Base-by-base conservation (phyloP, 92 coral and sea anemone species). In the Paramuricea clavata region DNA sequence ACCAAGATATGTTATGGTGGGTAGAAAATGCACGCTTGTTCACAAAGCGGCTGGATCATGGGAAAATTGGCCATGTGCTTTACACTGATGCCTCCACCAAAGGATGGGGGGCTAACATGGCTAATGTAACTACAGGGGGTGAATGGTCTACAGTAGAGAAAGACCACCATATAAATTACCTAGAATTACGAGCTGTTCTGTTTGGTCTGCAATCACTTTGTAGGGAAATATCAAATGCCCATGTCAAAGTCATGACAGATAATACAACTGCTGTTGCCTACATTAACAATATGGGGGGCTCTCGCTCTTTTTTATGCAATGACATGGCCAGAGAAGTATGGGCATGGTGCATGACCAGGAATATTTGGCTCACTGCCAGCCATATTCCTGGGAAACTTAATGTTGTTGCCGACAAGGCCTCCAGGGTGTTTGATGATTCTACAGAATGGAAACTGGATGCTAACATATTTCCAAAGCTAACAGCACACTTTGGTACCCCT, bases 71-170 rank as follows among this genome's bases (percentile, higher is more conserved):
- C 22, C 86, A 35, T 35, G 31, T 71, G 67, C 6, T 79, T 16
- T 50, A 84, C 52, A 74, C 89, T 75, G 85, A 90, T 69, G 83
- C 93, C 86, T 91, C 93, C 41, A 67, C 31, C 42, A 49, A 42
- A 28, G 86, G 91, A 59, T 82, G 88, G 91, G 93, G 92, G 32
- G 81, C 88, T 33, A 26, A 1, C 26, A 72, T 65, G 41, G 67
- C 80, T 34, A 21, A 59, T 83, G 62, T 33, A 56, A 62, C 91
- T 60, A 72, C 80, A 39, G 82, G 89, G 85, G 94, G 92, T 35
- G 52, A 69, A 65, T 88, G 90, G 94, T 70, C 92, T 16, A 22
- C 25, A 3, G 3, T 39, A 33, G 88, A 89, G 56, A 69, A n/a
- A 30, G 57, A 59, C 74, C 81, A 88, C 69, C 67, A 75, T 49